Evolutionary conservation across 2,113 vertebrate species (phyloP).

Genomic region (Oncorhynchus gorbuscha): DNA sequence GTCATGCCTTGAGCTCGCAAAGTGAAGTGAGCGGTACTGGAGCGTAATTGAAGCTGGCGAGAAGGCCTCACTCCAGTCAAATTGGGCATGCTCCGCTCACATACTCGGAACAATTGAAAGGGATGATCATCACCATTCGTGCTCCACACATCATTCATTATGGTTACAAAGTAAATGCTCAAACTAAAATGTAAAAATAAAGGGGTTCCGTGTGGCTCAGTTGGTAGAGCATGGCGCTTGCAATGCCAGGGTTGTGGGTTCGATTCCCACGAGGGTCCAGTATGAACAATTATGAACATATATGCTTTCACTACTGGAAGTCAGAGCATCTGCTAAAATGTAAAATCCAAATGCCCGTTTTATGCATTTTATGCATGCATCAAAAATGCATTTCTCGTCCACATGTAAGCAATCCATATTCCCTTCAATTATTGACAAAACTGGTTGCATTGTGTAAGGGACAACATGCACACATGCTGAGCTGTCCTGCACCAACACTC

Average conservation of each 20-base stretch:
- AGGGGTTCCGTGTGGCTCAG: too few relatives aligned
- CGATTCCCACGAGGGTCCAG: too few relatives aligned
- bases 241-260: too few relatives aligned
- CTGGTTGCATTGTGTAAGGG: slow-evolving; percentile 47
- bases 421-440: slow-evolving; percentile 21
- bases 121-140: slow-evolving; percentile 55
- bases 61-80: too few relatives aligned
- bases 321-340: too few relatives aligned
- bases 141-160: slow-evolving; percentile 24
- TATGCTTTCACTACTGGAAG: neutral
- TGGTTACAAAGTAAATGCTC: too few relatives aligned
- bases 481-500: neutral
- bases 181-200: too few relatives aligned
- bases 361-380: neutral
- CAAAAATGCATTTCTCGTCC: neutral
- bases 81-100: too few relatives aligned
- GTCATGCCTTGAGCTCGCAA: too few relatives aligned
- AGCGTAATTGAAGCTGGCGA: too few relatives aligned
- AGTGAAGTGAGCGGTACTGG: too few relatives aligned
- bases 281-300: neutral
- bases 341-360: neutral
- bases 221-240: too few relatives aligned
- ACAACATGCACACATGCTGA: slow-evolving; percentile 41
- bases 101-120: slow-evolving; percentile 44
- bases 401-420: neutral